Evolutionary conservation across 2,113 vertebrate genomes (phyloP).

Genomic region (Turnix velox): DNA sequence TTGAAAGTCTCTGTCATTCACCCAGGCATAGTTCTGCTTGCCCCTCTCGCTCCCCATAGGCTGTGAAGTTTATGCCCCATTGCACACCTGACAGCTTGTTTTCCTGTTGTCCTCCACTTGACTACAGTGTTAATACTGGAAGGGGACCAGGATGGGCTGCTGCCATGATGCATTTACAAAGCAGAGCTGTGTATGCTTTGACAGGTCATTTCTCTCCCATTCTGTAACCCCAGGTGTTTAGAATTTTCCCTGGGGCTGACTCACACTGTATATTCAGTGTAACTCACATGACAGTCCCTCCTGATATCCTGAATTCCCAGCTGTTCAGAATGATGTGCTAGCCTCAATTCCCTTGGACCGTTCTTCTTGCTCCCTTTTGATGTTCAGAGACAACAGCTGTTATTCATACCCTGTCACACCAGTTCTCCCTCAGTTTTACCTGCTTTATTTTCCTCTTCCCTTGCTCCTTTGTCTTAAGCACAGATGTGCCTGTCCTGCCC

Average conservation of each 20-base stretch:
- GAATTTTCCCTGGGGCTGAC: neutral
- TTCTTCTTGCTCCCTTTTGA: constrained; percentile 14
- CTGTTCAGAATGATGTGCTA: constrained; percentile 20
- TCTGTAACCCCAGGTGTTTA: neutral
- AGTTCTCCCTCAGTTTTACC: neutral
- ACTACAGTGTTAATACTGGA: neutral
- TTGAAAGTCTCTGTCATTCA: neutral
- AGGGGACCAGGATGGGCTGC: neutral
- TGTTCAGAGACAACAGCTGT: constrained; percentile 29
- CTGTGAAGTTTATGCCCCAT: neutral
- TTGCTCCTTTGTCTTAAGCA: neutral
- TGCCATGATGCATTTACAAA: neutral
- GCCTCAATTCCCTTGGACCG: neutral
- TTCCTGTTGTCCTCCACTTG: neutral
- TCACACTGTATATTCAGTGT: neutral
- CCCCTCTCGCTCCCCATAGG: neutral
- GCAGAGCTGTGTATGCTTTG: neutral
- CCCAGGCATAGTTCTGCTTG: neutral
- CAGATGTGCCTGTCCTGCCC: neutral
- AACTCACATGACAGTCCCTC: neutral
- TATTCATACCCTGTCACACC: neutral
- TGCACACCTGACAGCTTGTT: neutral
- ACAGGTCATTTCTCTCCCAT: neutral
- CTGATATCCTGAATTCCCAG: constrained; percentile 25
- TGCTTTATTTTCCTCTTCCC: neutral